Evolutionary conservation across 1,140 invertebrate species (phyloP), one percentile per base, ranked within the genome.

Genomic region (Cylas formicarius): DNA sequence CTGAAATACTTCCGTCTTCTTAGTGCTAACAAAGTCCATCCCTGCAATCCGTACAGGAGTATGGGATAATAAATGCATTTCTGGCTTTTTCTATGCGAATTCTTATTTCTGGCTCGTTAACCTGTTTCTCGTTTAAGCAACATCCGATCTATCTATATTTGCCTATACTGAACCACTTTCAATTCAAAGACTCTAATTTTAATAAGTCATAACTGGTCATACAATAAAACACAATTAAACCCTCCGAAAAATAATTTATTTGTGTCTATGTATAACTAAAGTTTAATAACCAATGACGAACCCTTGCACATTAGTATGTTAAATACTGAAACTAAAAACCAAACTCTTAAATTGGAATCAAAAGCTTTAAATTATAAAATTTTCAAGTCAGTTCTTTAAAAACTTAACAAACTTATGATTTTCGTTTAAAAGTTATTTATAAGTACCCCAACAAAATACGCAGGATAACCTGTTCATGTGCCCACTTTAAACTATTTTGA

Each of bases 131-230:
- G n/a, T n/a, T n/a, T n/a, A n/a, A n/a, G n/a, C n/a, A n/a, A n/a
- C n/a, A n/a, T n/a, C n/a, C n/a, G n/a, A n/a, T n/a, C n/a, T n/a
- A n/a, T n/a, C n/a, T n/a, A 28, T n/a, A 28, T n/a, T 28, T 28
- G 27, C 27, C 27, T 28, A 28, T 28, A 28, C 16, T 28, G 27
- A 28, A 28, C 27, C 27, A 28, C 27, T 28, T 28, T 28, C 16
- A 14, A 5, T 11, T 11, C 11, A 28, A 28, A 28, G 11, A 4
- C 2, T 28, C 11, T 28, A 28, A 28, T 5, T 28, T 2, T 4
- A 14, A 28, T 11, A 28, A 28, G 16, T 28, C 4, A 28, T 11
- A 28, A 28, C 11, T 11, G 16, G 2, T 11, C 2, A 11, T 11
- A 28, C 16, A 28, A 11, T 28, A 11, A 28, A 28, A 28, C 2